Percentiles rank a stretch among this genome's conserved stretches.
phyloP scores from a whole-genome alignment of 2,888 invertebrate species.

The Lampropteryx suffumata region DNA sequence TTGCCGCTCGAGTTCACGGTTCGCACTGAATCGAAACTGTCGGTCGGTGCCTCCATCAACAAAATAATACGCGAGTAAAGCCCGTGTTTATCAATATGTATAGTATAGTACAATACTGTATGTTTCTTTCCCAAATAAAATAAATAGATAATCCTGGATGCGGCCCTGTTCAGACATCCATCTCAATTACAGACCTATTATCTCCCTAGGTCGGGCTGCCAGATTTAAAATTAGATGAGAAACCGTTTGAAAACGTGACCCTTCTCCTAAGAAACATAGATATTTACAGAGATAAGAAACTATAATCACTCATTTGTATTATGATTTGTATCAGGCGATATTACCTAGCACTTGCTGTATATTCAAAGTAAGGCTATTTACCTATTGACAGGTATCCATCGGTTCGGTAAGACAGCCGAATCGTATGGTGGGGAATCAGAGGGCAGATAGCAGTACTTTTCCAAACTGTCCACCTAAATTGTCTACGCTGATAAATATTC shows the following conservation, averaged over 20 bases:
- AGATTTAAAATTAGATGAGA: constrained; percentile 21
- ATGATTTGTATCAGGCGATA: constrained; percentile 5
- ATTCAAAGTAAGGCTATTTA: too few relatives aligned
- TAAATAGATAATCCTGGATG: constrained; percentile 15
- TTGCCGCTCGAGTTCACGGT: too few relatives aligned
- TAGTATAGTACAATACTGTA: too few relatives aligned
- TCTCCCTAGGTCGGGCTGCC: constrained; percentile 34
- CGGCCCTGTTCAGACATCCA: constrained; percentile 36
- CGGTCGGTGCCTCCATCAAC: too few relatives aligned
- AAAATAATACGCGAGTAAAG: too few relatives aligned
- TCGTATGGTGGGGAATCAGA: neutral
- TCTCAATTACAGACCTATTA: constrained; percentile 55
- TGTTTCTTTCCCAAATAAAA: too few relatives aligned
- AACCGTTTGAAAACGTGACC: constrained; percentile 15
- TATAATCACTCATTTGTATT: too few relatives aligned
- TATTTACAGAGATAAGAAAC: too few relatives aligned
- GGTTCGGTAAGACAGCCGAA: neutral
- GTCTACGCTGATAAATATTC: constrained; percentile 68
- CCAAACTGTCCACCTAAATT: constrained; percentile 38
- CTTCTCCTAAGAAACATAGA: too few relatives aligned
- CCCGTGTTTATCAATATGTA: too few relatives aligned
- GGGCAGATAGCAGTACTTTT: constrained; percentile 43
- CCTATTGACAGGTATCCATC: neutral
- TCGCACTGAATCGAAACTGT: too few relatives aligned
- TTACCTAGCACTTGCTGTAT: too few relatives aligned